Conservation (phyloP, 2,888 invertebrate species). For the Agrenia bidenticulata region DNA sequence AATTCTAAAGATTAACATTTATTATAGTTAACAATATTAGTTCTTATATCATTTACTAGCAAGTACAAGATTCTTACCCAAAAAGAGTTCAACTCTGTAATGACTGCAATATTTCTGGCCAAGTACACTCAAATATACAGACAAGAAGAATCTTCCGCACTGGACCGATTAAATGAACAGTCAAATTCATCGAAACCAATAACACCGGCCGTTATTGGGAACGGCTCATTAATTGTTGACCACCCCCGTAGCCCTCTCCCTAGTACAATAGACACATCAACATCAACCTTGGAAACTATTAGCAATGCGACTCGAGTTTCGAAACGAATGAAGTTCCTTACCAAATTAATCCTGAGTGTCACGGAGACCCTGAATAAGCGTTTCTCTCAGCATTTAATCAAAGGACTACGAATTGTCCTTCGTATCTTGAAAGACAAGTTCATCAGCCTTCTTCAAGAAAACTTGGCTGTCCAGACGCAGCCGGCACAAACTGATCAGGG, state of each 20-base stretch:
- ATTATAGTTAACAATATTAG: background rate
- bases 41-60: background rate
- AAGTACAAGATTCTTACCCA: constrained; percentile 2
- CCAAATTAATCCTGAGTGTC: constrained; percentile 24
- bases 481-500: too few species aligned
- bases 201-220: too few species aligned
- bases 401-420: constrained; percentile 30
- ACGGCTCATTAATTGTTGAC: too few species aligned
- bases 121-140: constrained; percentile 6
- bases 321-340: constrained; percentile 27
- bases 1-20: too few species aligned
- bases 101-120: background rate
- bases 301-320: constrained; percentile 1
- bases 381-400: constrained; percentile 41
- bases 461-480: constrained; percentile 28
- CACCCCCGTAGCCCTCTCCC: too few species aligned
- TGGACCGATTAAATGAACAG: background rate
- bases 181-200: too few species aligned
- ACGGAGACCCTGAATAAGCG: constrained; percentile 23
- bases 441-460: background rate
- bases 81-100: constrained; percentile 1
- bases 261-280: too few species aligned
- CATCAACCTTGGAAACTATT: too few species aligned
- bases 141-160: background rate
- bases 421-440: constrained; percentile 43